phyloP scores from a whole-genome alignment of 2,888 invertebrate species.

The Dorcus hopei region DNA sequence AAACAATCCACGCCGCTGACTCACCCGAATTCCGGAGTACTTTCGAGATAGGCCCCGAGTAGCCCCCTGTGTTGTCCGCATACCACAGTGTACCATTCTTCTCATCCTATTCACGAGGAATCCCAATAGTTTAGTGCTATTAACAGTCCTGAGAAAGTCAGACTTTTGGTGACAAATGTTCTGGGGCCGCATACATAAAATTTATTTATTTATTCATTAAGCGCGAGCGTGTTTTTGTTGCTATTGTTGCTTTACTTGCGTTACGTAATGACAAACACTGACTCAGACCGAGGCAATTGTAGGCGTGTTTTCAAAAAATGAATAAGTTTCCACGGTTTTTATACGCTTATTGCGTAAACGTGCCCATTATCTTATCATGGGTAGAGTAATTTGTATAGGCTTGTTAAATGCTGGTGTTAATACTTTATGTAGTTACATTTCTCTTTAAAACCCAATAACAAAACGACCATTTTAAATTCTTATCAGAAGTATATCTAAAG shows the following conservation, averaged over 20 bases:
- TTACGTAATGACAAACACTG: not conserved
- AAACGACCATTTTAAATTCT: no score
- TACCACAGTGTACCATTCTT: constrained; percentile 15
- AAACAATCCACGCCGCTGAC: not conserved
- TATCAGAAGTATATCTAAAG: no score
- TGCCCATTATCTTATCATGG: no score
- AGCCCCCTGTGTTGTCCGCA: not conserved
- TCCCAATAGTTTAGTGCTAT: constrained; percentile 20
- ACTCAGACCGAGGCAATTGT: not conserved
- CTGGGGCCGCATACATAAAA: no score
- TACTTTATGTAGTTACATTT: no score
- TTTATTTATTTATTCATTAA: no score
- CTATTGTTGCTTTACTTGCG: not conserved
- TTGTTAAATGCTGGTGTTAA: no score
- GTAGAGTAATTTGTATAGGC: no score
- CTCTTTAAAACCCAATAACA: no score
- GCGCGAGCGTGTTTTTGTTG: no score
- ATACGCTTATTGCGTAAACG: no score
- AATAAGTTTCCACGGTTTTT: not conserved
- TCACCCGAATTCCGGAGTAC: not conserved
- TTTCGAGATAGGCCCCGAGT: not conserved
- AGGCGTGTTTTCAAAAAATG: not conserved
- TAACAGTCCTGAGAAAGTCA: constrained; percentile 16
- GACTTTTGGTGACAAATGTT: not conserved
- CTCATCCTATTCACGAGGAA: constrained; percentile 21